These are phyloP conservation scores for Masticophis lateralis DNA, from an alignment of 2,797 vertebrate genomes.

Conservation along the genomic window DNA sequence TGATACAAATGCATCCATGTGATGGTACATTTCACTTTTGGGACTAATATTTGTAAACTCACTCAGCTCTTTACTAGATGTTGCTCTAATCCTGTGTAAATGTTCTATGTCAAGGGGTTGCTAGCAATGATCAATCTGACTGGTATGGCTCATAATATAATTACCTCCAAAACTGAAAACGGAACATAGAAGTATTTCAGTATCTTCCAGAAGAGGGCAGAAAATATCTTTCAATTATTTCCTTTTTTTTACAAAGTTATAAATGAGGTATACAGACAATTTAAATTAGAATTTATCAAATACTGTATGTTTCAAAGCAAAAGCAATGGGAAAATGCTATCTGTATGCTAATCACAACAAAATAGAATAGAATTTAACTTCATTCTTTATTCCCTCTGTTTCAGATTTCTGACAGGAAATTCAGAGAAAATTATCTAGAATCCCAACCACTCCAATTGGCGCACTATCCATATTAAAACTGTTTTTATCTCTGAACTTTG, in stretches of 20 bases:
- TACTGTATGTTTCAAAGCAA: neutral
- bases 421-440: neutral
- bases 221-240: neutral
- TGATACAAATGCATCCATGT: neutral
- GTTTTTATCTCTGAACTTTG: neutral
- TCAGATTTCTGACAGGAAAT: neutral
- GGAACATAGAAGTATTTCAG: neutral
- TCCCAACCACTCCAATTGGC: neutral
- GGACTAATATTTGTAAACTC: neutral
- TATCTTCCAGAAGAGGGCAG: neutral
- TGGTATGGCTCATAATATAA: neutral
- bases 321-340: neutral
- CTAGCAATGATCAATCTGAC: neutral
- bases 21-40: neutral
- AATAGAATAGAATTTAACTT: neutral
- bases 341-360: neutral
- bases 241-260: neutral
- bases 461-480: neutral
- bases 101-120: neutral
- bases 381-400: neutral
- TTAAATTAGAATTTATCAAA: neutral
- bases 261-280: neutral
- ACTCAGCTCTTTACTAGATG: neutral
- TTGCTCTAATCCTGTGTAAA: neutral
- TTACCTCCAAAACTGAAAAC: neutral